Evolutionary conservation across 2,113 vertebrate species (phyloP), one percentile per base, ranked within the genome.

Genomic region (Hoplias malabaricus): DNA sequence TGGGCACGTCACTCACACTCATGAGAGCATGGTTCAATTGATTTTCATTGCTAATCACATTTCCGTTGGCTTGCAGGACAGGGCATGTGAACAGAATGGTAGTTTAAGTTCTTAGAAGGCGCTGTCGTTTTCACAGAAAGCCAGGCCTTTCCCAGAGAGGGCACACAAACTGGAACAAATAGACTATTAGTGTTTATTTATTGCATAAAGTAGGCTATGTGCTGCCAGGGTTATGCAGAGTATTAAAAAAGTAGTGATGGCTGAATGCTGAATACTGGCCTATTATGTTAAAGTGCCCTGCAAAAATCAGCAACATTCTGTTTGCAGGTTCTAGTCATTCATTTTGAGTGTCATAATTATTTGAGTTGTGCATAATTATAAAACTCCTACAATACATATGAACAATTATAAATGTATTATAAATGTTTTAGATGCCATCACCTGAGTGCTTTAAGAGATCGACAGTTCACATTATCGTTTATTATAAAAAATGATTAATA

Each of bases 11-110:
- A 61, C 57, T 73, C 8, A 6, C 9, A n/a, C 66, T 73, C 66
- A 77, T 70, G 50, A 29, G 42, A 68, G 40, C 25, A 14, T 16
- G 7, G 6, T 75, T 75, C 50, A 68, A 72, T 69, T 61, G 65
- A 83, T 87, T 81, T 72, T 25, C 78, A 78, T 78, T 34, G 25
- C 63, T 84, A 69, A 78, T 74, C 25, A 53, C 63, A 73, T 85
- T 88, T 84, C 34, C 72, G 76, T 53, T 70, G 50, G 38, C 10
- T 54, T 43, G 27, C 43, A 59, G 77, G 53, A 73, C 16, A 43
- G 50, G 25, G 63, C 21, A 25, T 42, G 36, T 27, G 57, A 61
- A 61, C 31, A 29, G 13, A 61, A 16, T 13, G 33, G 25, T 2
- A 61, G 10, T 16, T 29, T 31, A 27, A 61, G 25, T 61, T 61